Conservation (phyloP, 2,888 invertebrate genomes). For the Ptilodon capucinus region DNA sequence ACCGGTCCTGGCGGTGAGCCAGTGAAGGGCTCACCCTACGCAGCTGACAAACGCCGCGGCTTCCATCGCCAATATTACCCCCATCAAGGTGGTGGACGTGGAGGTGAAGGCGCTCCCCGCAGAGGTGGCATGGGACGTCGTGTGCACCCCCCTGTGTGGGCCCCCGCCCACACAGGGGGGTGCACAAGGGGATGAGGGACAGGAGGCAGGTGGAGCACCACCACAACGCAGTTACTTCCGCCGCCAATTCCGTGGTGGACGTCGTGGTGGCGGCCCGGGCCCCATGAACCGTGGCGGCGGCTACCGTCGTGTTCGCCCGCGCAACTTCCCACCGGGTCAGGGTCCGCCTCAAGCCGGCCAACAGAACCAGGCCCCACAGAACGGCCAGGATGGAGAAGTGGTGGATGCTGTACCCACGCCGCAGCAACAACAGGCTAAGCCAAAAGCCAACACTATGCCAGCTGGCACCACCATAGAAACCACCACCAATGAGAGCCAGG, state of each 20-base stretch:
- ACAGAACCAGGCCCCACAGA: constrained; percentile 44
- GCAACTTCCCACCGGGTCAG: constrained; percentile 54
- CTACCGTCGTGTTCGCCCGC: constrained; percentile 67
- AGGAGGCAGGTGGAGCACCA: constrained; percentile 65
- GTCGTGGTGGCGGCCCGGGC: constrained; percentile 75
- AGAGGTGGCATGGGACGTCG: constrained; percentile 83
- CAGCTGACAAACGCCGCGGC: constrained; percentile 93
- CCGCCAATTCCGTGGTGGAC: constrained; percentile 88
- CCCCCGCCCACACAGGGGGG: constrained; percentile 72
- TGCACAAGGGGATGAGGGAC: constrained; percentile 74
- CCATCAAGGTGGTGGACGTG: constrained; percentile 77
- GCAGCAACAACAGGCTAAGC: constrained; percentile 59
- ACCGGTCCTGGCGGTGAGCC: constrained; percentile 98
- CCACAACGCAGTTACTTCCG: constrained; percentile 86
- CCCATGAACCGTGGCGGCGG: constrained; percentile 73
- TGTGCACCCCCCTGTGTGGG: too few species aligned
- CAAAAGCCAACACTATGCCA: constrained; percentile 60
- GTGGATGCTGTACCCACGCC: constrained; percentile 44
- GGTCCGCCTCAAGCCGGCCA: constrained; percentile 20
- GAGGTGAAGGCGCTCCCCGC: constrained; percentile 83
- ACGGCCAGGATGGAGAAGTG: constrained; percentile 61
- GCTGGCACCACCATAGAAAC: constrained; percentile 69
- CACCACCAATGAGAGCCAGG: constrained; percentile 79
- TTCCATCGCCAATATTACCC: constrained; percentile 84
- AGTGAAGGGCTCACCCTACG: constrained; percentile 98